Evolutionary conservation across 2,113 vertebrate species (phyloP), one percentile per base, ranked within the genome.

Genomic region (Argyrosomus japonicus): DNA sequence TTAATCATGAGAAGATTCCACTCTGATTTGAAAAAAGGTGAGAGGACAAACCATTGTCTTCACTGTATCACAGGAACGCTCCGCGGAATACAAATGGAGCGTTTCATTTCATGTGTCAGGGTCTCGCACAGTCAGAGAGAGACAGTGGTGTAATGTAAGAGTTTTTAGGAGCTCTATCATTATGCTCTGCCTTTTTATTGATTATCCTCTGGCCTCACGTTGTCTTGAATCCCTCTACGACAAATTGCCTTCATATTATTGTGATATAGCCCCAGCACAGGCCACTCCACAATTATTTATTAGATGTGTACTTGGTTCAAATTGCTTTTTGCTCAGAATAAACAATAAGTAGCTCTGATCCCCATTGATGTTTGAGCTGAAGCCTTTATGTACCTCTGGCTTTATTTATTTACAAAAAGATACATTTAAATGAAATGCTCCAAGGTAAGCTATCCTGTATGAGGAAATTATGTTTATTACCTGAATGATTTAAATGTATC

Each of bases 151-250:
- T 73, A 83, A 86, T 83, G 83, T 87, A 63, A 23, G 76, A 78
- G 79, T 89, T 92, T 91, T 89, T 79, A 85, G 83, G 81, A 85
- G 84, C 84, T 94, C 74, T 63, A 89, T 90, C 90, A 92, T 92
- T 83, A 85, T 75, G 74, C 75, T 76, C 78, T 60, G 79, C 70
- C 63, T 90, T 86, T 86, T 82, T 85, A 90, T 93, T 91, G 90
- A 93, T 93, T 93, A n/a, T 91, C 61, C 68, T 86, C 47, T 85
- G 84, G 88, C 86, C 82, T 86, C 61, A 27, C 64, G 14, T 74
- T 81, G 82, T 88, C 90, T 82, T 62, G 70, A 83, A 75, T 82
- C 78, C 56, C 81, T 79, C 75, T 23, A 63, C 82, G 81, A 84
- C 83, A 89, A 91, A 92, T 92, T 92, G 85, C 90, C 75, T 85